Evolutionary conservation across 1,140 invertebrate genomes (phyloP), one percentile per base, ranked within the genome.

Genomic region (Caenorhabditis remanei): DNA sequence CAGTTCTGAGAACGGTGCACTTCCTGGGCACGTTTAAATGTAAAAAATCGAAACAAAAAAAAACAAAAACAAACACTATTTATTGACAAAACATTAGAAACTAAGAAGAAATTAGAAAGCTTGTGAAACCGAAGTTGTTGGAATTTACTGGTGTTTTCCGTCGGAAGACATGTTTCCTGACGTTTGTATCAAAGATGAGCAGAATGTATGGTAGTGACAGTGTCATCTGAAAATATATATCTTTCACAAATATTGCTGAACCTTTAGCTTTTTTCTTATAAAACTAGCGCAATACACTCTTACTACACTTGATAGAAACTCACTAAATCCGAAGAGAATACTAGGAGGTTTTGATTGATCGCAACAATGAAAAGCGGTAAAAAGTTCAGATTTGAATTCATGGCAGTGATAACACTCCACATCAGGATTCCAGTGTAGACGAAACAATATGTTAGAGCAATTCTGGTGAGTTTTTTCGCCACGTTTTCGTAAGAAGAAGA

Each of bases 391-490:
- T 19, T 16, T 4, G 40, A 19, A 46, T 71, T 43, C 13, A 43
- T 8, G 5, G 40, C 40, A n/a, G 40, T 46, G 8, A 46, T 5
- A 19, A 71, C 40, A 14, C 41, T 71, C 40, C 16, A 71, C 13
- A 43, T 6, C 14, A 71, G 7, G 11, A 71, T 71, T 46, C 65
- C 65, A 43, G 65, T n/a, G 41, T 71, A 71, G 41, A 71, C 40
- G 19, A 71, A 71, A n/a, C 65, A 43, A 46, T 46, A 43, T 7
- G 40, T 71, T 41, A 71, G n/a, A 19, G 65, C 65, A 46, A 65
- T 65, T 65, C 40, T 65, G 3, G 61, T 40, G 6, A 65, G 32
- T 40, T 65, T 65, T 65, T 40, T 65, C 13, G 24, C 32, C 9
- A 65, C 16, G 13, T 65, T 65, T 65, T 65, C 32, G 24, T 65